Conservation (phyloP, 2,113 vertebrate genomes). For the Halcyon senegalensis region DNA sequence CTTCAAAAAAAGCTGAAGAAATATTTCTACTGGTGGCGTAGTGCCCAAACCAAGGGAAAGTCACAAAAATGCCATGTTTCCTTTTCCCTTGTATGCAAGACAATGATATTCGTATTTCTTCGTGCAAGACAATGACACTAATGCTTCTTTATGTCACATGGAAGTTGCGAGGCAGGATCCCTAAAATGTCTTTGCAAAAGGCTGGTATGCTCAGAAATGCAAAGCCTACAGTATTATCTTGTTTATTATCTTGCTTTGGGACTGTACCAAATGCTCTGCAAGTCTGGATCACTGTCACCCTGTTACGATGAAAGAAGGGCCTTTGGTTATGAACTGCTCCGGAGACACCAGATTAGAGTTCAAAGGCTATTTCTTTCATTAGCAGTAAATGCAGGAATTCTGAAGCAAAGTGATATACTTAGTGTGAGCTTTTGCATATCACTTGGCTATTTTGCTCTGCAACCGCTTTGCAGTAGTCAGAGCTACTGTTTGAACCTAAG, state of each 20-base stretch:
- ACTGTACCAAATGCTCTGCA: conserved; percentile 45
- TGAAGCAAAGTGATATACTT: conserved; percentile 37
- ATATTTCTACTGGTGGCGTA: not conserved
- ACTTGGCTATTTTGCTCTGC: conserved; percentile 3
- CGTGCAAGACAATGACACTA: not conserved
- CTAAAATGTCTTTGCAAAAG: not conserved
- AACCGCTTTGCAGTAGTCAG: not conserved
- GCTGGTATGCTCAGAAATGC: conserved; percentile 8
- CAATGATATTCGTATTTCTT: not conserved
- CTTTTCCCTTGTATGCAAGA: not conserved
- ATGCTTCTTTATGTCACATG: not conserved
- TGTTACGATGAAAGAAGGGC: conserved; percentile 63
- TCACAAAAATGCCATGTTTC: not conserved
- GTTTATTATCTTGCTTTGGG: conserved; percentile 55
- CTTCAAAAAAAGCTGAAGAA: not conserved
- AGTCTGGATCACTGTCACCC: conserved; percentile 56
- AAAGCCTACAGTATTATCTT: conserved; percentile 16
- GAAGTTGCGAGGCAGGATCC: not conserved
- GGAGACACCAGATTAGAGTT: conserved; percentile 66
- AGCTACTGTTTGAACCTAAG: conserved; percentile 53
- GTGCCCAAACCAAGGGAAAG: not conserved
- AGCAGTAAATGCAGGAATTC: conserved; percentile 59
- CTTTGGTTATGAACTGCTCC: conserved; percentile 32
- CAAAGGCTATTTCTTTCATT: conserved; percentile 57
- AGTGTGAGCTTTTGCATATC: conserved; percentile 29